Evolutionary conservation across 2,797 vertebrate genomes (phyloP), one percentile per base, ranked within the genome.

Genomic region (Balearica regulorum): DNA sequence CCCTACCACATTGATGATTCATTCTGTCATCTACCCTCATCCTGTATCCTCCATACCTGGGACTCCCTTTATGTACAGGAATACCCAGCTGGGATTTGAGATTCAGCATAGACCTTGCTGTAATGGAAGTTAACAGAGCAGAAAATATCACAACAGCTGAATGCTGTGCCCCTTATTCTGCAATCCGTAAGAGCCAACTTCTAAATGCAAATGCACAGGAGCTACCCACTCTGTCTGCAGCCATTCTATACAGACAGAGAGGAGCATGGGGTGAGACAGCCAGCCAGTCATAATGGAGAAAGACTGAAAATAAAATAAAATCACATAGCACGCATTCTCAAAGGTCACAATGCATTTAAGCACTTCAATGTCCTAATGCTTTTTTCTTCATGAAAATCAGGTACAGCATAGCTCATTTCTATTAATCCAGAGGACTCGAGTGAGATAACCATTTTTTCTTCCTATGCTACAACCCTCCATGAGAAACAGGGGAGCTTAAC

Each of bases 281-380:
- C 96, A 97, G 97, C 94, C 96, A 97, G 90, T 96, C 73, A 55
- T 80, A 97, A 97, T 87, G 91, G 71, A 95, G 94, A 94, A 95
- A 57, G 51, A 91, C 48, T 7, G 5, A 93, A 97, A 95, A 90
- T 29, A 93, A 97, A 97, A 94, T 29, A 46, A 95, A 96, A 87
- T 80, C 79, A 96, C 82, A 91, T 15, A 94, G 96, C 97, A 96
- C 69, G 87, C 91, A 91, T 96, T 96, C 94, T 97, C 94, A 94
- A 95, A 94, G 85, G 64, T 95, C 93, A 96, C 89, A 94, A 96
- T 86, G 96, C 86, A 93, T 94, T 96, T 93, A 94, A 96, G 92
- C 97, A 85, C 80, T 83, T 96, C 33, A 33, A 72, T 87, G 93
- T 75, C 55, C 86, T 78, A 94, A 90, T 12, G 61, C 9, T 48